phyloP scores from a whole-genome alignment of 2,113 vertebrate genomes.

The Eublepharis macularius region DNA sequence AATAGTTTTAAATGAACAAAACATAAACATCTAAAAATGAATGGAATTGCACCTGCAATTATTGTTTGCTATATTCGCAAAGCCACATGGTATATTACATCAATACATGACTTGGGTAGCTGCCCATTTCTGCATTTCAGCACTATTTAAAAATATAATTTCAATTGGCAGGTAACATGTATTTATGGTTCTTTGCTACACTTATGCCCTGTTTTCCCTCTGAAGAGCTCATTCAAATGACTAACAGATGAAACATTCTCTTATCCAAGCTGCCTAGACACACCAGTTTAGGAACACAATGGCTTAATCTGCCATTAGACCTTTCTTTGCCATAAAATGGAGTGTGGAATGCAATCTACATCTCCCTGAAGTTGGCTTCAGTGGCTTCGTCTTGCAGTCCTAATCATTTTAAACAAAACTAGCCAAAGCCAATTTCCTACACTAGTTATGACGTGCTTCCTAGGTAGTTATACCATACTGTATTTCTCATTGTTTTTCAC shows the following conservation, averaged over 20 bases:
- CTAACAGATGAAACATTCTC: not conserved
- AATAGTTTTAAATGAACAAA: no score
- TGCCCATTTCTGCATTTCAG: constrained; percentile 1
- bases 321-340: not conserved
- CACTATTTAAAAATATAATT: not conserved
- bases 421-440: not conserved
- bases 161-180: not conserved
- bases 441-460: not conserved
- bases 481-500: not conserved
- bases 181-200: not conserved
- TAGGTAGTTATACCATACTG: not conserved
- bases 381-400: not conserved
- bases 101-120: not conserved
- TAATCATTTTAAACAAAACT: not conserved
- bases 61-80: no score
- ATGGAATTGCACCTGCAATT: no score
- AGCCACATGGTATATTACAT: no score
- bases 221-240: not conserved
- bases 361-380: not conserved
- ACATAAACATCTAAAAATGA: no score
- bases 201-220: not conserved
- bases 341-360: not conserved
- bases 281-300: not conserved
- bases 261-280: not conserved
- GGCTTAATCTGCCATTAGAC: not conserved